Percentiles rank a stretch among this genome's conserved stretches.
These are phyloP conservation scores for Lasiurus cinereus DNA, from an alignment of 2,113 vertebrate genomes.

Conservation along the genomic window DNA sequence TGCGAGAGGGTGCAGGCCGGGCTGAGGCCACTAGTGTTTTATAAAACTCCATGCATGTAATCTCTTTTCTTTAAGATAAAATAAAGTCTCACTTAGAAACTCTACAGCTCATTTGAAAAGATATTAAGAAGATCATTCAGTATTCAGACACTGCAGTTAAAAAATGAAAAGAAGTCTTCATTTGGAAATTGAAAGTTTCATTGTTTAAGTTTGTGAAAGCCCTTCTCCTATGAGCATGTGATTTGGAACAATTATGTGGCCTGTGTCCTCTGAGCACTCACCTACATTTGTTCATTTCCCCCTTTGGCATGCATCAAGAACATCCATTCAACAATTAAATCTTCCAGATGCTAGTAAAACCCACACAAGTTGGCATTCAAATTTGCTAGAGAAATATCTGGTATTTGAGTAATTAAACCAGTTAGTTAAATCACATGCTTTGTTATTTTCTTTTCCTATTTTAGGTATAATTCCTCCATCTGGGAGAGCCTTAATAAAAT, in stretches of 20 bases:
- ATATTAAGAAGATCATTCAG: not conserved
- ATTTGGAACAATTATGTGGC: not conserved
- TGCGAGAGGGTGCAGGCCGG: too few relatives aligned
- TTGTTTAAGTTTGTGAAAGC: not conserved
- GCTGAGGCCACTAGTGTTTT: not conserved
- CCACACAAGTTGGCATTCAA: not conserved
- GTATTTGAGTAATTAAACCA: constrained; percentile 13
- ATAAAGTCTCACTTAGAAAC: not conserved
- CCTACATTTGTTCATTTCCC: not conserved
- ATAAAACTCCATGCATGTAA: not conserved
- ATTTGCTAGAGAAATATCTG: constrained; percentile 8
- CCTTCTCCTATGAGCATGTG: not conserved
- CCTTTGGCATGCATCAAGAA: not conserved
- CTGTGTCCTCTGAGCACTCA: not conserved
- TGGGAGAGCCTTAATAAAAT: not conserved
- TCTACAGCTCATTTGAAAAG: not conserved
- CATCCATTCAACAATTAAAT: not conserved
- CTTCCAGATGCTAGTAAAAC: not conserved
- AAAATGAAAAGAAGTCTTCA: not conserved
- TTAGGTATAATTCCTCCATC: not conserved
- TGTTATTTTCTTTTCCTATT: not conserved
- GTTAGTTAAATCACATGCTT: not conserved
- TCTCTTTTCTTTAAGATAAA: constrained; percentile 5
- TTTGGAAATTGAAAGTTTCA: not conserved
- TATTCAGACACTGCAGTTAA: not conserved